Conservation (phyloP, 1,140 invertebrate species). For the Littorina saxatilis region DNA sequence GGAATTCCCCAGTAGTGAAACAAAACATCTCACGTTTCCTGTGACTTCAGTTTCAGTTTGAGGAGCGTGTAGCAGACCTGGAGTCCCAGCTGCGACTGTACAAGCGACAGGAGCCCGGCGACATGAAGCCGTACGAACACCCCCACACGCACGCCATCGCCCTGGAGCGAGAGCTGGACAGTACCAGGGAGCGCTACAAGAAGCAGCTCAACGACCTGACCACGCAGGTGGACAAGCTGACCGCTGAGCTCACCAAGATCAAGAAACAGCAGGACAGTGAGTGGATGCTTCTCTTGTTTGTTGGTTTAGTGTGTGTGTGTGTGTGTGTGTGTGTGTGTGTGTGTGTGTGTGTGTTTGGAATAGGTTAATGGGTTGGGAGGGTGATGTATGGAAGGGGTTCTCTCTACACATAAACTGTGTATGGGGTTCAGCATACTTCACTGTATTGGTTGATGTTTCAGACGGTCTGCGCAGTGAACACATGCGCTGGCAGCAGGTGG, state of each 20-base stretch:
- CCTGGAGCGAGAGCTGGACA: constrained; percentile 71
- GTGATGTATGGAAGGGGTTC: too few relatives aligned
- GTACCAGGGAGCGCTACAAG: constrained; percentile 64
- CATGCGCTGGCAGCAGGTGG: constrained; percentile 42
- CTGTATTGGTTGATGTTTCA: not conserved
- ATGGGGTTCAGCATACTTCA: too few relatives aligned
- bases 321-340: not conserved
- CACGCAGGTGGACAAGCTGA: constrained; percentile 60
- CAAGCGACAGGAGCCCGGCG: constrained; percentile 43
- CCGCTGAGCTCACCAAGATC: constrained; percentile 59
- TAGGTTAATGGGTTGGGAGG: too few relatives aligned
- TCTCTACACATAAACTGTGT: too few relatives aligned
- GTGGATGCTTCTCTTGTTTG: not conserved
- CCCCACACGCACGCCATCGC: constrained; percentile 67
- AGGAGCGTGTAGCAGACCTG: constrained; percentile 70
- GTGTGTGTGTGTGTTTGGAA: too few relatives aligned
- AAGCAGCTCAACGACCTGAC: constrained; percentile 65
- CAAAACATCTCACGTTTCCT: too few relatives aligned
- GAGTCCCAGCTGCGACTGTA: constrained; percentile 67
- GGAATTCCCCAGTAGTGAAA: too few relatives aligned
- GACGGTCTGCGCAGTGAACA: constrained; percentile 27
- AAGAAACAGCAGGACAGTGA: constrained; percentile 60
- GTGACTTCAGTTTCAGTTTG: constrained; percentile 68
- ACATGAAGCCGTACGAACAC: constrained; percentile 58
- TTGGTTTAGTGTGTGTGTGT: too few relatives aligned